Conservation (phyloP, 2,888 invertebrate species). For the Stramonita haemastoma region DNA sequence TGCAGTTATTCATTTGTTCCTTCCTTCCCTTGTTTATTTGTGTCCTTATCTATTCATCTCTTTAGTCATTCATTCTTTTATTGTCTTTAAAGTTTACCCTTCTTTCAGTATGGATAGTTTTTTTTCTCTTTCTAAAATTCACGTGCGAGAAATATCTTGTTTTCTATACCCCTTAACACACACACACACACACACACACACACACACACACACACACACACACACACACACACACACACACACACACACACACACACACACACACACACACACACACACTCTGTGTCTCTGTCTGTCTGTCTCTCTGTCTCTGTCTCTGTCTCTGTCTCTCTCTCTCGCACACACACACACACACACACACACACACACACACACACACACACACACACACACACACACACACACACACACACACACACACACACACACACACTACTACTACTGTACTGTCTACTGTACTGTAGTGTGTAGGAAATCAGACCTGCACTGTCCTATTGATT, state of each 20-base stretch:
- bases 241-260: not conserved
- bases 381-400: not conserved
- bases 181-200: not conserved
- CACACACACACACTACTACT: not conserved
- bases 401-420: slow-evolving; percentile 12
- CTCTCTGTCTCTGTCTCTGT: not conserved
- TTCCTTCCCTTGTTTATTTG: too few relatives aligned
- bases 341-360: not conserved
- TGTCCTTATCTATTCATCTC: too few relatives aligned
- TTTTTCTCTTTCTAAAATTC: too few relatives aligned
- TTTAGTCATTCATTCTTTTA: too few relatives aligned
- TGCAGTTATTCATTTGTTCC: too few relatives aligned
- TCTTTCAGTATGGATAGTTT: too few relatives aligned
- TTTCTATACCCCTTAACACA: too few relatives aligned
- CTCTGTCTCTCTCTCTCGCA: not conserved
- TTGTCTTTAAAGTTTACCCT: too few relatives aligned
- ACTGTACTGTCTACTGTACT: not conserved
- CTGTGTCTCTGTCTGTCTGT: too few relatives aligned
- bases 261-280: not conserved
- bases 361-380: slow-evolving; percentile 16
- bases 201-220: not conserved
- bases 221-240: not conserved
- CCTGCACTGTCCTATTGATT: slow-evolving; percentile 33
- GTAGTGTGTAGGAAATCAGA: slow-evolving; percentile 31
- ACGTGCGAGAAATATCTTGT: too few relatives aligned